A percentile compares a stretch with the other conserved stretches of the same genome.
phyloP scores from a whole-genome alignment of 2,797 vertebrate genomes.

The Hippoglossus hippoglossus region DNA sequence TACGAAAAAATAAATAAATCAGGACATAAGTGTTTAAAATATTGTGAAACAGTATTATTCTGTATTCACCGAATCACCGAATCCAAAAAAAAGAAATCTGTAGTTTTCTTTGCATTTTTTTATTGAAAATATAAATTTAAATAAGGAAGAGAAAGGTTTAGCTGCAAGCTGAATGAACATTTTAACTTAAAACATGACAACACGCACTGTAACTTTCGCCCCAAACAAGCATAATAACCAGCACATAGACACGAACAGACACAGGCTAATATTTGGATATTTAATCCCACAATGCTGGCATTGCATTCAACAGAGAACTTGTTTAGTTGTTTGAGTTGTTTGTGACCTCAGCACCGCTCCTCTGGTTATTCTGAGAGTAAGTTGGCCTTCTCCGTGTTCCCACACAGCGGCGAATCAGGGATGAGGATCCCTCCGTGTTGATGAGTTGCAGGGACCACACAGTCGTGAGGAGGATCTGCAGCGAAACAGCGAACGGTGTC shows the following conservation, averaged over 20 bases:
- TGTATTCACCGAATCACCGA: too few relatives aligned
- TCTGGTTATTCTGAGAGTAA: conserved; percentile 52
- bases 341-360: not conserved
- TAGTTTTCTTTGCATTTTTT: conserved; percentile 27
- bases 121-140: conserved; percentile 63
- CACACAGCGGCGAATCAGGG: conserved; percentile 29
- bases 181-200: conserved; percentile 20
- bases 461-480: conserved; percentile 42
- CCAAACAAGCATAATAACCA: conserved; percentile 1
- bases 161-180: conserved; percentile 32
- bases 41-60: not conserved
- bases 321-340: not conserved
- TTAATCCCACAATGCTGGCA: conserved; percentile 23
- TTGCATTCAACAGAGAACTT: conserved; percentile 46
- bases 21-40: not conserved
- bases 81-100: not conserved
- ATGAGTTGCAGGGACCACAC: conserved; percentile 16
- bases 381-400: conserved; percentile 62
- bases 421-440: conserved; percentile 17
- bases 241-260: conserved; percentile 16
- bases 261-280: conserved; percentile 8
- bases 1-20: too few relatives aligned
- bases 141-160: conserved; percentile 1
- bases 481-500: not conserved
- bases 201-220: conserved; percentile 9